Percentiles rank a stretch among this genome's conserved stretches.
Conservation (phyloP, 2,797 vertebrate species). For the Leptodactylus fallax region DNA sequence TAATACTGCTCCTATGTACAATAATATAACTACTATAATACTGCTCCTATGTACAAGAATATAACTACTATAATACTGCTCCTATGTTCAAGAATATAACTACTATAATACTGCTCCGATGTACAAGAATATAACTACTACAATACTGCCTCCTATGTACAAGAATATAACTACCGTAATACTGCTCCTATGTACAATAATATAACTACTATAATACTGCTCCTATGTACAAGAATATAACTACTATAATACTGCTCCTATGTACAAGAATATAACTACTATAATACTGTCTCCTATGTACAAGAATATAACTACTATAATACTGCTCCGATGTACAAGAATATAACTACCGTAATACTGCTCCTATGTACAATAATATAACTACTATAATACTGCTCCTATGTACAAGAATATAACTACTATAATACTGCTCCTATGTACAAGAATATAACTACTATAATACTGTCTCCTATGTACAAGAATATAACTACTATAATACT, state of each 20-base stretch:
- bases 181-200: neutral
- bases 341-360: constrained; percentile 2
- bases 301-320: neutral
- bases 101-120: constrained; percentile 1
- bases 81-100: neutral
- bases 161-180: constrained; percentile 3
- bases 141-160: neutral
- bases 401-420: constrained; percentile 14
- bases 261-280: neutral
- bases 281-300: neutral
- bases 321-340: neutral
- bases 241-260: neutral
- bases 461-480: constrained; percentile 2
- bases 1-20: neutral
- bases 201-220: too few species aligned
- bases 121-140: constrained; percentile 14
- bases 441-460: constrained; percentile 17
- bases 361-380: constrained; percentile 2
- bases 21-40: constrained; percentile 8
- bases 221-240: neutral
- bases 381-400: neutral
- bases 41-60: constrained; percentile 1
- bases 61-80: constrained; percentile 16
- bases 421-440: constrained; percentile 1
- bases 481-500: constrained; percentile 14